Evolutionary conservation across 1,140 invertebrate species (phyloP).

Genomic region (Diorhabda carinulata): DNA sequence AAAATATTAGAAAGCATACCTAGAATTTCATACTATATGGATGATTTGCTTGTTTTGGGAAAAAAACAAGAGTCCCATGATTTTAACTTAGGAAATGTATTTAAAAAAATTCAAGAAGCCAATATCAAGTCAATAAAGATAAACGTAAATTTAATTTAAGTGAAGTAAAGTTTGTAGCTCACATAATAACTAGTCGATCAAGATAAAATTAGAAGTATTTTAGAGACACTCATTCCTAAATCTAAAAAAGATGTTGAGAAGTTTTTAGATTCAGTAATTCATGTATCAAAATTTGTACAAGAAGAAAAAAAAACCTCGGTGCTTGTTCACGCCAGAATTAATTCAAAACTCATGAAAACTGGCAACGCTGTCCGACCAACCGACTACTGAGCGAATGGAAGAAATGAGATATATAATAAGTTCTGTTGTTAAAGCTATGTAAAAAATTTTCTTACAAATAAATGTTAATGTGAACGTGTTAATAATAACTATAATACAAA

Average conservation of each 20-base stretch:
- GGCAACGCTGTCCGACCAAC: too few species aligned
- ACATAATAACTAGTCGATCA: conserved; percentile 40
- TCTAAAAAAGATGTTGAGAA: conserved; percentile 40
- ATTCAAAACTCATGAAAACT: too few species aligned
- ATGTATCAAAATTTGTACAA: conserved; percentile 44
- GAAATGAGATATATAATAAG: too few species aligned
- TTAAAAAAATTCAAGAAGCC: conserved; percentile 23
- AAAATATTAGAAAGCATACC: conserved; percentile 34
- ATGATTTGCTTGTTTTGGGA: conserved; percentile 46
- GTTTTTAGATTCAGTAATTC: conserved; percentile 48
- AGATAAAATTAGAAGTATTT: conserved; percentile 37
- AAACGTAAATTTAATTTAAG: conserved; percentile 44
- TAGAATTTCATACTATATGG: conserved; percentile 38
- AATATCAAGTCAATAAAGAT: conserved; percentile 33
- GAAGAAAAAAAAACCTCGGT: too few species aligned
- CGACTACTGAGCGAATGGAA: too few species aligned
- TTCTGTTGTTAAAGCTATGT: too few species aligned
- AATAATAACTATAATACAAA: too few species aligned
- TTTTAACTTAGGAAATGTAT: conserved; percentile 32
- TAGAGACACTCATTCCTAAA: conserved; percentile 35
- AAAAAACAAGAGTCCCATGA: conserved; percentile 30
- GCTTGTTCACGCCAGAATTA: too few species aligned
- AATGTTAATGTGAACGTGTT: too few species aligned
- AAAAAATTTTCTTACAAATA: too few species aligned
- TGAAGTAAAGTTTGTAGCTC: conserved; percentile 42